Base-by-base conservation (phyloP, 64 coral and sea anemone genomes). In the Montipora efflorescens region DNA sequence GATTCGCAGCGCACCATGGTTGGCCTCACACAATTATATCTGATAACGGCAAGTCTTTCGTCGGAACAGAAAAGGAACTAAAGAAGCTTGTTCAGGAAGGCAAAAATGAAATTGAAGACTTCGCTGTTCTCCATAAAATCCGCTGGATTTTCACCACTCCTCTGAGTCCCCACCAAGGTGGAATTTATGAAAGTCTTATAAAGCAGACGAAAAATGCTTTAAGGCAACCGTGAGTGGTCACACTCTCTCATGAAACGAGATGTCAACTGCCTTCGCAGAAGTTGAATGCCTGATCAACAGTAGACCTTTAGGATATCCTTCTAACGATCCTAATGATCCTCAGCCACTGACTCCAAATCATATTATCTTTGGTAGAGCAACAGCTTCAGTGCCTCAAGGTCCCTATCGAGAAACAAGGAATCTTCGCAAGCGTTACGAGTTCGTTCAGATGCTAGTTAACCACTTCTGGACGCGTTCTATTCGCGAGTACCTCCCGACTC, bases 101-200 rank as follows among this genome's bases (percentile, higher is more conserved):
- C 47, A 64, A 62, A 69, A 69, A 90, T 21, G 7, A 48, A 21
- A 50, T 79, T 20, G 76, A 90, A 90, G 88, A 90, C 6, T 90
- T 90, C 43, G 46, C 88, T 46, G 51, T 59, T 20, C 88, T 90
- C 5, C 74, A 79, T 55, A 49, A 59, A 14, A 44, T 90, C 16
- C 19, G 62, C 48, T 90, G 88, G 88, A 79, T 79, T 21, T 90
- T 90, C 52, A 90, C 61, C 18, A 62, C 52, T 20, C 74, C 88
- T 5, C 76, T 18, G 15, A 90, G 88, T 75, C 88, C 88, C 19
- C 88, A 79, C 61, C 88, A 90, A 79, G 88, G 88, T 19, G 75
- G 88, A 90, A 90, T 90, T 23, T 90, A 90, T 13, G 52, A 90
- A 13, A 79, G 74, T 43, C 59, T 90, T 9, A 79, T 90, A 13